These are phyloP conservation scores for Papilio helenus DNA, from an alignment of 1,140 invertebrate species.

Conservation along the genomic window DNA sequence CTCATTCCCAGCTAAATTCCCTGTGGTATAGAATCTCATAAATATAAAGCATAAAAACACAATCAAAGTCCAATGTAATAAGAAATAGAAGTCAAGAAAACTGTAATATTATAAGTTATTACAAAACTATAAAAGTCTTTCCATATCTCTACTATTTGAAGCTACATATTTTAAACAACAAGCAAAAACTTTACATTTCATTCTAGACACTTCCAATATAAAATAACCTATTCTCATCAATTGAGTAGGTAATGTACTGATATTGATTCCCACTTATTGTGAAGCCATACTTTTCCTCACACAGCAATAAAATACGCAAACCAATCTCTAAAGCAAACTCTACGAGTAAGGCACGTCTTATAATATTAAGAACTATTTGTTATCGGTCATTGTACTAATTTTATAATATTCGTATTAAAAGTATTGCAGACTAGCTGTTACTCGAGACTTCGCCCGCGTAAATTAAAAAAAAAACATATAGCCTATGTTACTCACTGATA, in stretches of 20 bases:
- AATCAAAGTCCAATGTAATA: background rate
- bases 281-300: slow-evolving; percentile 14
- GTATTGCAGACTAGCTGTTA: no score
- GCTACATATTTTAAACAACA: no score
- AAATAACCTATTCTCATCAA: background rate
- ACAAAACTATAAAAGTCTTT: no score
- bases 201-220: background rate
- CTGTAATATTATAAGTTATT: no score
- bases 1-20: slow-evolving; percentile 37
- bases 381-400: background rate
- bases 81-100: no score
- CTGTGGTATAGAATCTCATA: background rate
- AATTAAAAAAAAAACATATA: no score
- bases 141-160: no score
- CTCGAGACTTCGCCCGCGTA: no score
- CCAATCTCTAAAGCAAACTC: slow-evolving; percentile 18
- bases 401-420: background rate
- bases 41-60: background rate
- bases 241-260: background rate
- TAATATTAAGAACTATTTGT: background rate
- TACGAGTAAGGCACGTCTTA: background rate
- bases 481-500: no score
- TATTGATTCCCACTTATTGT: slow-evolving; percentile 23
- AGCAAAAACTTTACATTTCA: background rate
- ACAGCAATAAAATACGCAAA: slow-evolving; percentile 9